Conservation (phyloP, 2,113 vertebrate species). For the Typhlomys cinereus region DNA sequence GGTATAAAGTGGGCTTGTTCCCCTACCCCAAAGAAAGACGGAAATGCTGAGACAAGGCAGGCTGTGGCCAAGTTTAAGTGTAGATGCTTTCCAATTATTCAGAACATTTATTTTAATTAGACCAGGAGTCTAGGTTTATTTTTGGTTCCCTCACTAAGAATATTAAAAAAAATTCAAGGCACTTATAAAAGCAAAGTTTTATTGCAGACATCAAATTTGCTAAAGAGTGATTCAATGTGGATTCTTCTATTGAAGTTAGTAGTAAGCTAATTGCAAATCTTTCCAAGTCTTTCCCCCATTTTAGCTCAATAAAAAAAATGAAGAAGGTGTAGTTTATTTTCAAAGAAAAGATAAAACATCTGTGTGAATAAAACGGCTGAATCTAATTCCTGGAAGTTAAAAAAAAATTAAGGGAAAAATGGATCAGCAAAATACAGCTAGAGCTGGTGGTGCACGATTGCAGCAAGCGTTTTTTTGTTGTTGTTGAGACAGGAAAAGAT, state of each 20-base stretch:
- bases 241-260: slow-evolving; percentile 61
- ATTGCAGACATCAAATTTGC: slow-evolving; percentile 71
- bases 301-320: slow-evolving; percentile 60
- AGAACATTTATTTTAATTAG: slow-evolving; percentile 66
- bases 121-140: slow-evolving; percentile 68
- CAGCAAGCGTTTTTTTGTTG: slow-evolving; percentile 55
- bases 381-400: slow-evolving; percentile 55
- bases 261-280: slow-evolving; percentile 69
- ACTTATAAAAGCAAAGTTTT: slow-evolving; percentile 57
- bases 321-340: slow-evolving; percentile 50
- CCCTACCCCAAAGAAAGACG: background rate
- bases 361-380: slow-evolving; percentile 30
- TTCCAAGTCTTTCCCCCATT: slow-evolving; percentile 48
- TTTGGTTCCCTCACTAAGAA: slow-evolving; percentile 68
- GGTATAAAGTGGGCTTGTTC: background rate
- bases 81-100: slow-evolving; percentile 63
- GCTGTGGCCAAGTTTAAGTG: slow-evolving; percentile 15
- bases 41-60: slow-evolving; percentile 54
- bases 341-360: slow-evolving; percentile 50
- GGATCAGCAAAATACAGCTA: slow-evolving; percentile 14
- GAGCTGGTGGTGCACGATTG: slow-evolving; percentile 52
- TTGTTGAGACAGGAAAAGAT: slow-evolving; percentile 78
- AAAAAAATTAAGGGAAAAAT: background rate
- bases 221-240: slow-evolving; percentile 53
- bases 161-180: slow-evolving; percentile 71